Evolutionary conservation across 37 sponge, comb jelly and placozoan genomes (phyloP).

Genomic region (Chondrosia reniformis): DNA sequence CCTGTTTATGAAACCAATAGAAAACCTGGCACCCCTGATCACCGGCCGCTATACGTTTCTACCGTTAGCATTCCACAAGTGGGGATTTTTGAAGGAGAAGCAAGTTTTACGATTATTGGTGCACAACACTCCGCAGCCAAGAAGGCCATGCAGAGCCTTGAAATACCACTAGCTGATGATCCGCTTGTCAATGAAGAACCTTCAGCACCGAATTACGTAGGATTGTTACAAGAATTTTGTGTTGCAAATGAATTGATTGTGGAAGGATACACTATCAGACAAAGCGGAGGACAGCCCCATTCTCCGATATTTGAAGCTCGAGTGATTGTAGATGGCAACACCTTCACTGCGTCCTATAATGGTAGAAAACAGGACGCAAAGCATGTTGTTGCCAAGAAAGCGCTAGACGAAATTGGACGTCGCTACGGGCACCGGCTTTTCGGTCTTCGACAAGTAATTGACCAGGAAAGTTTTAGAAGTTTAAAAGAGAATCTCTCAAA

Average conservation of each 20-base stretch:
- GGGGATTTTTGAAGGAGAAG: background rate
- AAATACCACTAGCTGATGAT: background rate
- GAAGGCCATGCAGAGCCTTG: background rate
- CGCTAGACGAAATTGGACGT: background rate
- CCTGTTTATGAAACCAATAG: background rate
- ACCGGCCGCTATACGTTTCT: background rate
- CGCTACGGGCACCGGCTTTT: background rate
- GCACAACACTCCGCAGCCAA: conserved; percentile 15
- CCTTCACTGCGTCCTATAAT: background rate
- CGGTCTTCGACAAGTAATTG: background rate
- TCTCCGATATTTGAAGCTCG: background rate
- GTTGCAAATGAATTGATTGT: background rate
- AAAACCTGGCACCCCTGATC: background rate
- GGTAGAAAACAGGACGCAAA: background rate
- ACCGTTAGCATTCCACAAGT: background rate
- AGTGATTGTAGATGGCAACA: background rate
- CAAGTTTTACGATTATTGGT: background rate
- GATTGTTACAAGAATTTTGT: background rate
- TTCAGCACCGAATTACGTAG: background rate
- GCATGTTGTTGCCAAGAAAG: background rate
- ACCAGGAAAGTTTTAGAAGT: background rate
- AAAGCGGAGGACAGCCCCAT: background rate
- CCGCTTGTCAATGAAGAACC: too few relatives aligned
- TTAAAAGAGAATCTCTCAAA: background rate
- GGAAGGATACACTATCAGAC: background rate